Evolutionary conservation across 2,888 invertebrate species (phyloP), one percentile per base, ranked within the genome.

Genomic region (Stenodema calcarata): DNA sequence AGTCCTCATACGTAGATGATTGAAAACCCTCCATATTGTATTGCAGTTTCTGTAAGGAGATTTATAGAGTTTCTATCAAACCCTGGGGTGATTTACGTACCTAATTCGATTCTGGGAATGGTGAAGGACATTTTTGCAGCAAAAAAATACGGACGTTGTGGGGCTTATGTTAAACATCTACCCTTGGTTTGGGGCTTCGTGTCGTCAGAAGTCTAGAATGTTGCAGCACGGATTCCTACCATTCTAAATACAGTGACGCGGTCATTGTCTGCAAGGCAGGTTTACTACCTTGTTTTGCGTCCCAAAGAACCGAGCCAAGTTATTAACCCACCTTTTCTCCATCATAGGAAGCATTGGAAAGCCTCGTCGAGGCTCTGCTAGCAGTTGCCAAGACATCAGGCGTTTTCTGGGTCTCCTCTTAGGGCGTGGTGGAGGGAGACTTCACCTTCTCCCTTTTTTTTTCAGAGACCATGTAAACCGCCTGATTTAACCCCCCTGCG

Each of bases 401-500:
- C 16, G 12, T 44, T 44, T 44, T 16, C 14, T 12, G 14, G 44
- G 44, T n/a, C 44, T 9, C 14, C 16, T 44, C 44, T 12, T 44
- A 16, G 11, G 1, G 44, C 42, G 7, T 16, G 50, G 50, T 9
- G 16, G 50, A 16, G 50, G 50, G 16, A 16, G 50, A 18, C n/a
- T 7, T 42, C 42, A 42, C 42, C 42, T 42, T 42, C 42, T 16
- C 62, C 62, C 62, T 16, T 23, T 62, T 62, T 23, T 18, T 18
- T 16, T 6, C 9, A 16, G 62, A 11, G 6, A 6, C 62, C 62
- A 4, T 70, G 70, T 70, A 70, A 70, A 70, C 70, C 70, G 70
- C 70, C 70, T 70, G 70, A 70, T 70, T 70, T 70, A 70, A 70
- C 70, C 70, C 70, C n/a, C 70, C 35, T 70, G 4, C 54, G 54